These are phyloP conservation scores for Drosophila malerkotliana DNA, from an alignment of 1,140 invertebrate species.

Conservation along the genomic window DNA sequence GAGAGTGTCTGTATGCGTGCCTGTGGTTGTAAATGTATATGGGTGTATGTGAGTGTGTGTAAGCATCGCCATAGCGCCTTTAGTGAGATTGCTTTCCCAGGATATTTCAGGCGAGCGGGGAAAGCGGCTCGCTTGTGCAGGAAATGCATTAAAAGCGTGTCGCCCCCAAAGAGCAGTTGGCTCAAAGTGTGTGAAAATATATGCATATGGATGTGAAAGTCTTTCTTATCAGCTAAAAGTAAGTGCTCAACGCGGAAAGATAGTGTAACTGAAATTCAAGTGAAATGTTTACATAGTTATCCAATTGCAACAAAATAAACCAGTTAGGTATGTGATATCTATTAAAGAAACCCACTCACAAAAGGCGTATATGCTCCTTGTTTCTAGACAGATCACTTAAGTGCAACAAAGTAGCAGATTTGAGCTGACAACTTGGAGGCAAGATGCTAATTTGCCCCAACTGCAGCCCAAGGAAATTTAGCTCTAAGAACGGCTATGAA, in stretches of 20 bases:
- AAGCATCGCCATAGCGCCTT: conserved; percentile 12
- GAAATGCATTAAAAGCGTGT: conserved; percentile 67
- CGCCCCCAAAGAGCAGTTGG: conserved; percentile 46
- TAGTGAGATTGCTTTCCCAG: conserved; percentile 45
- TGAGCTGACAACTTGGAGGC: conserved; percentile 8
- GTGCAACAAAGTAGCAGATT: conserved; percentile 8
- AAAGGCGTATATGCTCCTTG: too few relatives aligned
- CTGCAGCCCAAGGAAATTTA: conserved; percentile 22
- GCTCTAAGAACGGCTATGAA: conserved; percentile 15
- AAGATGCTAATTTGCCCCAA: conserved; percentile 49
- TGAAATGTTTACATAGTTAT: not conserved
- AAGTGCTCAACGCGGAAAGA: conserved; percentile 1
- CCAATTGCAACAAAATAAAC: too few relatives aligned
- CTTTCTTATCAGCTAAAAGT: conserved; percentile 28
- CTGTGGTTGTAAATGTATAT: conserved; percentile 6
- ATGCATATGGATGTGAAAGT: conserved; percentile 2
- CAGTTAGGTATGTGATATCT: too few relatives aligned
- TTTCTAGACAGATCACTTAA: conserved; percentile 20
- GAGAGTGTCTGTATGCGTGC: conserved; percentile 11
- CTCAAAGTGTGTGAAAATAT: conserved; percentile 22
- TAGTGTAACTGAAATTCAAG: conserved; percentile 15
- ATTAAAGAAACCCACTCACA: too few relatives aligned
- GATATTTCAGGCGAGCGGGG: conserved; percentile 20
- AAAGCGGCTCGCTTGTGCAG: conserved; percentile 32
- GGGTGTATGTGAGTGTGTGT: conserved; percentile 19